Percentiles rank a stretch among this genome's conserved stretches.
Evolutionary conservation across 2,113 vertebrate genomes (phyloP).

Genomic region (Catharus fuscescens): DNA sequence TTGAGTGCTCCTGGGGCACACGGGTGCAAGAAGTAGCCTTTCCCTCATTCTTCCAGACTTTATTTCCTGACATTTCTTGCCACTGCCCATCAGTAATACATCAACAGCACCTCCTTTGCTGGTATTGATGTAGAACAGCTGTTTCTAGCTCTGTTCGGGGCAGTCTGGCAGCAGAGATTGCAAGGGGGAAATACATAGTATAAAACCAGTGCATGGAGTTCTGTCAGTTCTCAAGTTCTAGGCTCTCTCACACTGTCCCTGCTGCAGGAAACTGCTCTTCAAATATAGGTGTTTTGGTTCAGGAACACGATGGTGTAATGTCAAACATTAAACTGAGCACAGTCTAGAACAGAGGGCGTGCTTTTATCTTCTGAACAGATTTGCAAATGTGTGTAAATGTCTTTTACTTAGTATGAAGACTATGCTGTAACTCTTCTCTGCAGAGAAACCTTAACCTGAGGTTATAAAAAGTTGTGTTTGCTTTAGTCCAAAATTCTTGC

Average conservation of each 20-base stretch:
- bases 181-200: not conserved
- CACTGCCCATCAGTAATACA: not conserved
- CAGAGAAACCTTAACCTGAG: slow-evolving; percentile 24
- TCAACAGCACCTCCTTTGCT: not conserved
- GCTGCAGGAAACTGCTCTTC: not conserved
- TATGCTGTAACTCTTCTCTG: slow-evolving; percentile 25
- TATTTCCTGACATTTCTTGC: not conserved
- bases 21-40: not conserved
- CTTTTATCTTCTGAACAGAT: not conserved
- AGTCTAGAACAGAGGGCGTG: not conserved
- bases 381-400: not conserved
- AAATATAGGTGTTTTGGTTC: not conserved
- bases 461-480: slow-evolving; percentile 23
- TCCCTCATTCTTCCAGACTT: not conserved
- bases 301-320: not conserved
- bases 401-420: not conserved
- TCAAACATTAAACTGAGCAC: not conserved
- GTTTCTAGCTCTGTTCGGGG: not conserved
- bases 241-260: not conserved
- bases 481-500: slow-evolving; percentile 11
- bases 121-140: not conserved
- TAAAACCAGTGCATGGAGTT: not conserved
- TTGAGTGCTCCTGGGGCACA: rapidly evolving
- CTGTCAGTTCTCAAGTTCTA: not conserved
- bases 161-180: not conserved